Conservation (phyloP, 2,797 vertebrate species). For the Argya squamiceps region DNA sequence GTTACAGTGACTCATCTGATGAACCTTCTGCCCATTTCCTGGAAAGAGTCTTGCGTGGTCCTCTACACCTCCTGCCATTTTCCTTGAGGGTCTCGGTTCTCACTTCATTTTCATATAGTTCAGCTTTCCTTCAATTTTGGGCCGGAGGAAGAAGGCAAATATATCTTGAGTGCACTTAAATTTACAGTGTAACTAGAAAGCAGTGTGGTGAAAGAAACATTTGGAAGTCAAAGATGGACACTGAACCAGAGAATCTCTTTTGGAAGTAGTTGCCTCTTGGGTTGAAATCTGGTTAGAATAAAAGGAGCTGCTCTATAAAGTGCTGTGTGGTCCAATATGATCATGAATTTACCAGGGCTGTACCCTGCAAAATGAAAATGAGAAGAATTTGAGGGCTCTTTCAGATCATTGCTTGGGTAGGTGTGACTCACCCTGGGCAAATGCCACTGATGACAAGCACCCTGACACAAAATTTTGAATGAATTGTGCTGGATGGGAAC, state of each 20-base stretch:
- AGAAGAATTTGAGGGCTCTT: not conserved
- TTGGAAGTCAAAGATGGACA: not conserved
- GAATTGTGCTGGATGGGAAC: conserved; percentile 25
- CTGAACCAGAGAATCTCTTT: not conserved
- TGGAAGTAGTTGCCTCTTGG: not conserved
- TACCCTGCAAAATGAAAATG: conserved; percentile 11
- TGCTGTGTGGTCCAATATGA: not conserved
- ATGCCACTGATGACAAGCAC: conserved; percentile 14
- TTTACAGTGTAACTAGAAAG: not conserved
- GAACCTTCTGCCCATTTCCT: conserved; percentile 54
- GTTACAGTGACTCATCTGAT: conserved; percentile 60
- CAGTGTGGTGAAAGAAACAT: not conserved
- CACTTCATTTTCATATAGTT: not conserved
- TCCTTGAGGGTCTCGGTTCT: not conserved
- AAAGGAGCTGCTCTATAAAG: not conserved
- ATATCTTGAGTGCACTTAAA: not conserved
- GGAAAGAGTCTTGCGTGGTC: not conserved
- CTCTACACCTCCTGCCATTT: not conserved
- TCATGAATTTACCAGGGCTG: not conserved
- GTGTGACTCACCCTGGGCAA: conserved; percentile 29
- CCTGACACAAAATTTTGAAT: conserved; percentile 43
- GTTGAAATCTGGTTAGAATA: not conserved
- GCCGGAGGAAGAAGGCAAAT: not conserved
- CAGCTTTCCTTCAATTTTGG: not conserved
- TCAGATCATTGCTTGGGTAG: not conserved